These are phyloP conservation scores for Oikopleura vanhoeffeni DNA, from an alignment of 23 tunicate genomes.

Conservation along the genomic window DNA sequence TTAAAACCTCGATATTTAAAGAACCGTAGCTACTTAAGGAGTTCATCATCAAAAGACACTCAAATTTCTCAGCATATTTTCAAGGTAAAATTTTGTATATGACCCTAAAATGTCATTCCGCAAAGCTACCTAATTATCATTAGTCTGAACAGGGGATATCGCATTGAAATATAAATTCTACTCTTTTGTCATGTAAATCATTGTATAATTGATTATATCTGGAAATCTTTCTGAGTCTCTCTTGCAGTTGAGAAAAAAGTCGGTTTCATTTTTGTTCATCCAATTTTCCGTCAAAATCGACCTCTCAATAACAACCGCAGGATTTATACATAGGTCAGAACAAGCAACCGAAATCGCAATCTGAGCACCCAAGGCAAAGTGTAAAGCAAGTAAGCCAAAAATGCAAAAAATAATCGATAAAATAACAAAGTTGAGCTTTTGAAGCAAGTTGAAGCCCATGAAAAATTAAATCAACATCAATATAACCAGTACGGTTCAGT, in stretches of 20 bases:
- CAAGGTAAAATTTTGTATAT: too few species aligned
- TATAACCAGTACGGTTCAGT: not conserved
- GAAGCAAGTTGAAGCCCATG: not conserved
- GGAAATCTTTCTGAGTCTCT: slow-evolving; percentile 16
- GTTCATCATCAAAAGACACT: too few species aligned
- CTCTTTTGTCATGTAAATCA: not conserved
- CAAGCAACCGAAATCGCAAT: not conserved
- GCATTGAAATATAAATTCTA: too few species aligned
- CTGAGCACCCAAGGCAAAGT: not conserved
- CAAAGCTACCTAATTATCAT: too few species aligned
- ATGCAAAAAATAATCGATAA: not conserved
- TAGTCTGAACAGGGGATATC: too few species aligned
- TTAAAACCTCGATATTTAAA: too few species aligned
- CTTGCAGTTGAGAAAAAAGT: not conserved
- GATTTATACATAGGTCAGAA: not conserved
- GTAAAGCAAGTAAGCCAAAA: not conserved
- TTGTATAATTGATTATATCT: not conserved
- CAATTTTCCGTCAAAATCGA: not conserved
- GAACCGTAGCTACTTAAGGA: too few species aligned
- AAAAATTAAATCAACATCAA: not conserved
- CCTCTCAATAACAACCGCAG: not conserved
- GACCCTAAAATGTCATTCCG: too few species aligned
- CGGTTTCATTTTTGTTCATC: slow-evolving; percentile 11
- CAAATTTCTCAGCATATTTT: too few species aligned
- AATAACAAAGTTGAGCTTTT: not conserved